phyloP scores from a whole-genome alignment of 2,113 vertebrate genomes.

The Polyodon spathula region DNA sequence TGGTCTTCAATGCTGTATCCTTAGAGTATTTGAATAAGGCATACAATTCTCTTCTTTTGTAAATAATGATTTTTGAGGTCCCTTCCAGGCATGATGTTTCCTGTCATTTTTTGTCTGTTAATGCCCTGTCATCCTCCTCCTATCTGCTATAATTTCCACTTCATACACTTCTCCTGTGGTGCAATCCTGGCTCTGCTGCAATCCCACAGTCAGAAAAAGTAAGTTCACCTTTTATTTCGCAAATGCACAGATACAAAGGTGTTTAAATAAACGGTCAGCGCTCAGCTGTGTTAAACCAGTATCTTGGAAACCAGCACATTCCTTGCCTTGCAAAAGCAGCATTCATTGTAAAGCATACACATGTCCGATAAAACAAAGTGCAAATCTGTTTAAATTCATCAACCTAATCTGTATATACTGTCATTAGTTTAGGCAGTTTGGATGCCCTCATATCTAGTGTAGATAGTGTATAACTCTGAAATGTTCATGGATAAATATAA shows the following conservation, averaged over 20 bases:
- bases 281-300: too few relatives aligned
- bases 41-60: conserved; percentile 26
- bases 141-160: conserved; percentile 43
- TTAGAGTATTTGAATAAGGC: conserved; percentile 25
- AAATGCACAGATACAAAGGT: conserved; percentile 1
- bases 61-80: conserved; percentile 31
- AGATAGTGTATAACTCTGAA: too few relatives aligned
- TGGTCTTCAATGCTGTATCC: conserved; percentile 32
- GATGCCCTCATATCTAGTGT: background rate
- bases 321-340: background rate
- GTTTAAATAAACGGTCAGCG: too few relatives aligned
- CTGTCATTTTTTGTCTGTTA: conserved; percentile 31
- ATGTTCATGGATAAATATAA: too few relatives aligned
- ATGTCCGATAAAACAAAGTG: background rate
- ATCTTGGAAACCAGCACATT: background rate
- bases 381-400: background rate
- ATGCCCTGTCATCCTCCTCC: conserved; percentile 37
- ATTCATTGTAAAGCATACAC: too few relatives aligned
- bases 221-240: conserved; percentile 38
- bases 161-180: conserved; percentile 41
- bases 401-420: background rate
- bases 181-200: conserved; percentile 42
- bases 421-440: background rate
- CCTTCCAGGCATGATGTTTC: conserved; percentile 51
- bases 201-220: conserved; percentile 63